Conservation (phyloP, 2,888 invertebrate species). For the Eremobia ochroleuca region DNA sequence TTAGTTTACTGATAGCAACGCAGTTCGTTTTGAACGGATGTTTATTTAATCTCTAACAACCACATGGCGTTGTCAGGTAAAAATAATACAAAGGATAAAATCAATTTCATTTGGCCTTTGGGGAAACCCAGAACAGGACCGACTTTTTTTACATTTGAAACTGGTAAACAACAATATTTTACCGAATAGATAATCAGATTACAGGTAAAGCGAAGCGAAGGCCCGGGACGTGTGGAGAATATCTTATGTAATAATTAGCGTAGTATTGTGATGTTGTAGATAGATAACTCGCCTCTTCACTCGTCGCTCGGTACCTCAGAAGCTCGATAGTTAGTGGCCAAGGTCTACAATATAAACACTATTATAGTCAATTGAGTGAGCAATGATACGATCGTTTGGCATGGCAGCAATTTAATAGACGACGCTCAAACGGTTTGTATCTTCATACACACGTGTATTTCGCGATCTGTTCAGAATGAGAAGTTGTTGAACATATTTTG, state of each 20-base stretch:
- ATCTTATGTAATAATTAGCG: conserved; percentile 76
- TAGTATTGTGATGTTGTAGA: conserved; percentile 72
- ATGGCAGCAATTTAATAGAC: conserved; percentile 69
- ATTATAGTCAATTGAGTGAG: conserved; percentile 78
- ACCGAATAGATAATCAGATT: conserved; percentile 53
- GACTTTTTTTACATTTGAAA: conserved; percentile 42
- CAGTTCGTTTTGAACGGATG: conserved; percentile 53
- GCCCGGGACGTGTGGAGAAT: conserved; percentile 72
- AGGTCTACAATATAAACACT: conserved; percentile 71
- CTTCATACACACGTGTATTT: conserved; percentile 24
- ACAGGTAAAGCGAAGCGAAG: conserved; percentile 62
- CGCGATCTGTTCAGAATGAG: conserved; percentile 5
- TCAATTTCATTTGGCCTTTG: conserved; percentile 46
- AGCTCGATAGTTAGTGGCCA: conserved; percentile 62
- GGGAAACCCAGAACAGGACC: conserved; percentile 40
- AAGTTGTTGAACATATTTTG: background rate
- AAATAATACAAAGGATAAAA: conserved; percentile 59
- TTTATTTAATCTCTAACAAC: conserved; percentile 55
- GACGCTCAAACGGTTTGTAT: conserved; percentile 40
- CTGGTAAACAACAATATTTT: conserved; percentile 60
- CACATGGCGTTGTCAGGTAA: conserved; percentile 60
- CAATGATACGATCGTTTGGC: conserved; percentile 71
- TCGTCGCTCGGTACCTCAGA: conserved; percentile 41
- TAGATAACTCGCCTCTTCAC: conserved; percentile 69
- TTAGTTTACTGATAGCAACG: conserved; percentile 30